Percentiles rank a stretch among this genome's conserved stretches.
Conservation (phyloP, 1,140 invertebrate species). For the Bombus polaris region DNA sequence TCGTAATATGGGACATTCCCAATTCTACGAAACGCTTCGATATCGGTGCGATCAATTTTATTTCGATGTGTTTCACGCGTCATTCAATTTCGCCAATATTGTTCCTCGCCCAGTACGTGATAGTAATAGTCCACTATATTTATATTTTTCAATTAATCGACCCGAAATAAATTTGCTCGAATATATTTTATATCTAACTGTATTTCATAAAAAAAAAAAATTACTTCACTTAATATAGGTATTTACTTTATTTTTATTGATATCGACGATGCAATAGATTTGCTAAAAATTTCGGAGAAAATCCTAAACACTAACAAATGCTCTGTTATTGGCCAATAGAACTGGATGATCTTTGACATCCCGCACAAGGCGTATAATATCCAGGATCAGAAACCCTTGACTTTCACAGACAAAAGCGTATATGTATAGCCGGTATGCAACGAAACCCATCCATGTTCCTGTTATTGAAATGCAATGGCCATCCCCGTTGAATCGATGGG, state of each 20-base stretch:
- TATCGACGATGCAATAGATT: not conserved
- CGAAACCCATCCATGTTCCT: conserved; percentile 60
- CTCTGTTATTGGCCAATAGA: no score
- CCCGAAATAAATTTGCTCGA: not conserved
- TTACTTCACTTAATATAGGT: not conserved
- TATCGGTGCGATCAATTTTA: conserved; percentile 19
- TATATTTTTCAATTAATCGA: not conserved
- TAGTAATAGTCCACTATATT: not conserved
- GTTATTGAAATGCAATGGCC: conserved; percentile 73
- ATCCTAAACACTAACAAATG: not conserved
- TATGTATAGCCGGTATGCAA: conserved; percentile 37
- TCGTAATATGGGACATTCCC: conserved; percentile 22
- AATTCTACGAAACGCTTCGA: not conserved
- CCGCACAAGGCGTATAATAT: conserved; percentile 20
- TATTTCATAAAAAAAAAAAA: not conserved
- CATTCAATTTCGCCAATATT: not conserved
- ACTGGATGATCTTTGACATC: conserved; percentile 22
- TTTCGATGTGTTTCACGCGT: not conserved
- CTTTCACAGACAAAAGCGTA: conserved; percentile 52
- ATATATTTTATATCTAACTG: not conserved
- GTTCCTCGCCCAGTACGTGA: not conserved
- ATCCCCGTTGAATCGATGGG: conserved; percentile 70
- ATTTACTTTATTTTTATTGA: not conserved
- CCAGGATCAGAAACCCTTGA: conserved; percentile 34
- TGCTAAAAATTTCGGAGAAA: not conserved